Evolutionary conservation across 2,113 vertebrate species (phyloP), one percentile per base, ranked within the genome.

Genomic region (Columba livia): DNA sequence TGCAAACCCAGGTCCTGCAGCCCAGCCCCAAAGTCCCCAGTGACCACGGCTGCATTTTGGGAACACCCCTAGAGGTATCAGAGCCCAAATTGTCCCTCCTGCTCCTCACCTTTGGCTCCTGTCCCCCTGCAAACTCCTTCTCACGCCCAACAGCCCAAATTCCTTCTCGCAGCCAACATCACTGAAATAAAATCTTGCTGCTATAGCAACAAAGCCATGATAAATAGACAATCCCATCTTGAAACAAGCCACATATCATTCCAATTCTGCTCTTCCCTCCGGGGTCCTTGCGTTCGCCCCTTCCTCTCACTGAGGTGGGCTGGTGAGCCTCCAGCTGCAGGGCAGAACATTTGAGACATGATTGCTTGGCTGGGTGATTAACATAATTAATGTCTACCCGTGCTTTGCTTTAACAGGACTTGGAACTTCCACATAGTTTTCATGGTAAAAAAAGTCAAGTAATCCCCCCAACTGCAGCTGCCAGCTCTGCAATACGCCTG

Each of bases 11-110:
- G 42, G 42, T 14, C 60, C 67, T 5, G 29, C 53, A 8, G 38
- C 2, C 13, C 4, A 5, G 47, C 42, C 42, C 42, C 42, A 42
- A 42, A 42, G 42, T 44, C 4, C 47, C 50, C n/a, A 19, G 85
- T 9, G 5, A 28, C 3, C 54, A 14, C 3, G 1, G 54, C 5
- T 0, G 25, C 36, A 3, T 21, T 44, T 48, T 6, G 53, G 38
- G 24, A 38, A 12, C 32, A 7, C 32, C 51, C 36, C 28, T 7
- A 6, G 26, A 58, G 18, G 6, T 18, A 44, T 16, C 42, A 44
- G 42, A 44, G 42, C 42, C 42, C 42, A 16, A 44, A 32, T n/a
- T 44, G 47, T 64, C 24, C 17, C 0, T 17, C 14, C 51, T 8
- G 51, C 51, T 25, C 25, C 50, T 23, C 38, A 11, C 20, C 40